Conservation (phyloP, 2,797 vertebrate genomes). For the Anableps anableps region DNA sequence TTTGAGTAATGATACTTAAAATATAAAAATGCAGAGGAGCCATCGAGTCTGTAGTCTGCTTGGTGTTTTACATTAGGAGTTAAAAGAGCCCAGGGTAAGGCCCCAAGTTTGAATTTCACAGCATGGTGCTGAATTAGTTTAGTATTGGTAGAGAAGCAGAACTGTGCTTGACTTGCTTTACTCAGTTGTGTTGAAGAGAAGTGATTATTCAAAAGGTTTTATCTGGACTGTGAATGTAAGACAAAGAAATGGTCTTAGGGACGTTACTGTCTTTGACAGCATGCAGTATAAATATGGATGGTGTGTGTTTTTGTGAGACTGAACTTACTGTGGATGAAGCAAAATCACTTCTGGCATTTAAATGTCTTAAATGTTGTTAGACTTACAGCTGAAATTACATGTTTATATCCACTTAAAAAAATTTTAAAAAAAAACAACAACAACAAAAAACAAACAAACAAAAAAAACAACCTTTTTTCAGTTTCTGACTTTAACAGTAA, state of each 20-base stretch:
- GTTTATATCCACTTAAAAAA: background rate
- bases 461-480: background rate
- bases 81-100: constrained; percentile 21
- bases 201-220: background rate
- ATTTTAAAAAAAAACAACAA: background rate
- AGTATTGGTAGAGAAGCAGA: background rate
- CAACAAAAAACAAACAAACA: too few relatives aligned
- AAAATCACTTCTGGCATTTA: background rate
- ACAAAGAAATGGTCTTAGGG: background rate
- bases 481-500: background rate
- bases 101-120: constrained; percentile 35
- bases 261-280: background rate
- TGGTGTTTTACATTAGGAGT: constrained; percentile 4
- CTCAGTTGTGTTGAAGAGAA: background rate
- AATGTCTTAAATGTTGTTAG: background rate
- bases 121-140: background rate
- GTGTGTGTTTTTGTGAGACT: background rate
- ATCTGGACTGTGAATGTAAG: background rate
- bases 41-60: constrained; percentile 41
- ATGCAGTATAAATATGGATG: background rate
- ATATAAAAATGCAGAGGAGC: constrained; percentile 59
- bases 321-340: background rate
- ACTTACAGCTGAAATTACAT: background rate
- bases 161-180: background rate
- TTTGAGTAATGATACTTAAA: constrained; percentile 81